A percentile compares a stretch with the other conserved stretches of the same genome.
phyloP scores from a whole-genome alignment of 2,113 vertebrate genomes.

The Apteryx mantelli region DNA sequence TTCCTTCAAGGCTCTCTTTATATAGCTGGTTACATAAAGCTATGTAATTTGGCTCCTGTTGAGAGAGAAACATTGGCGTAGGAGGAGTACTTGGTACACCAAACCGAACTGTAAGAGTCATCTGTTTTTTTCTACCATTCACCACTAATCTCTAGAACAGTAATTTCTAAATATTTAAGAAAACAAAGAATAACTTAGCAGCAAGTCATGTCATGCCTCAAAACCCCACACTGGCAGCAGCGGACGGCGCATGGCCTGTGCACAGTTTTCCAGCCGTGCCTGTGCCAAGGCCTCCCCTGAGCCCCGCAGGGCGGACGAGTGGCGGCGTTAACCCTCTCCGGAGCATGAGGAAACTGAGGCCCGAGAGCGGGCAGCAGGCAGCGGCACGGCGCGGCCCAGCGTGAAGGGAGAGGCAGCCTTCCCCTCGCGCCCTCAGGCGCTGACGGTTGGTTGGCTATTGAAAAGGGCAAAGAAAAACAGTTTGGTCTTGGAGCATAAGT shows the following conservation, averaged over 20 bases:
- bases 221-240: background rate
- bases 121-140: background rate
- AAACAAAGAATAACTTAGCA: background rate
- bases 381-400: rapidly evolving
- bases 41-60: conserved; percentile 33
- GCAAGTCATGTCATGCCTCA: background rate
- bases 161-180: background rate
- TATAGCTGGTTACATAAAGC: conserved; percentile 52
- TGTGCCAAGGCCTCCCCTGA: background rate
- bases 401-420: rapidly evolving
- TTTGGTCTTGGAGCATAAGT: background rate
- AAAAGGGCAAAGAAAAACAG: background rate
- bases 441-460: background rate
- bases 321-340: rapidly evolving
- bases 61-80: background rate
- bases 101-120: conserved; percentile 3
- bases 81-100: conserved; percentile 11
- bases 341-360: background rate
- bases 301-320: background rate
- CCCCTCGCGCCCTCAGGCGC: rapidly evolving
- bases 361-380: no score
- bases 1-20: background rate
- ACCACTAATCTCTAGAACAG: background rate
- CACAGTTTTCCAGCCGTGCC: background rate
- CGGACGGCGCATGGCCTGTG: rapidly evolving